These are phyloP conservation scores for Hapalemur alaotrensis DNA, from an alignment of 2,797 vertebrate genomes.

Conservation along the genomic window DNA sequence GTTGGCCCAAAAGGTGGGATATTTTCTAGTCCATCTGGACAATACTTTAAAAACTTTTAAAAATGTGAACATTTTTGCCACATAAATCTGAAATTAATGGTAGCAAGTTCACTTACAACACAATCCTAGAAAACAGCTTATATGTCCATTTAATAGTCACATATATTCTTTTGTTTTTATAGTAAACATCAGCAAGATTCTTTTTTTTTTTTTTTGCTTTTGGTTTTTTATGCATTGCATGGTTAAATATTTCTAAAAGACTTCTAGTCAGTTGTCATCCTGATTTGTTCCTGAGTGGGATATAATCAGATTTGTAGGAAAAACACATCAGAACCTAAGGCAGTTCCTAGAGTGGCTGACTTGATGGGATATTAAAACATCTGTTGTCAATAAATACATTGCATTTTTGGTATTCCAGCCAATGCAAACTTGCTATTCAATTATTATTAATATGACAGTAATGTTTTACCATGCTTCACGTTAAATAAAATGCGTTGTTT, in stretches of 20 bases:
- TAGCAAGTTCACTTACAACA: not conserved
- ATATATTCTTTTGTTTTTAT: not conserved
- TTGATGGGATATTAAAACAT: slow-evolving; percentile 58
- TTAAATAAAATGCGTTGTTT: slow-evolving; percentile 31
- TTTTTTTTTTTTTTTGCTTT: not conserved
- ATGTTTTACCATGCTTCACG: slow-evolving; percentile 17
- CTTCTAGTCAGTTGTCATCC: not conserved
- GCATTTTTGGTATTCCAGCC: slow-evolving; percentile 41
- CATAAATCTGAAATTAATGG: not conserved
- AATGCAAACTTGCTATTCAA: slow-evolving; percentile 61
- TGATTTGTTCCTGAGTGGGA: not conserved
- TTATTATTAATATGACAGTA: slow-evolving; percentile 36
- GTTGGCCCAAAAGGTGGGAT: not conserved
- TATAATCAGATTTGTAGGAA: slow-evolving; percentile 55
- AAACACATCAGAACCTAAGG: slow-evolving; percentile 45
- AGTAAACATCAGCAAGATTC: not conserved
- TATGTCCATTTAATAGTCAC: not conserved
- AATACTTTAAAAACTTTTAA: not conserved
- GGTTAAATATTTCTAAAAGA: slow-evolving; percentile 5
- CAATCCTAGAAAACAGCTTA: not conserved
- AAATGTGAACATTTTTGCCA: not conserved
- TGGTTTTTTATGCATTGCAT: not conserved
- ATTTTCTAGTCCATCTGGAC: not conserved
- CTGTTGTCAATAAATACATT: slow-evolving; percentile 56
- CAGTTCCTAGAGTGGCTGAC: slow-evolving; percentile 2